Evolutionary conservation across 2,113 vertebrate genomes (phyloP), one percentile per base, ranked within the genome.

Genomic region (Upupa epops): DNA sequence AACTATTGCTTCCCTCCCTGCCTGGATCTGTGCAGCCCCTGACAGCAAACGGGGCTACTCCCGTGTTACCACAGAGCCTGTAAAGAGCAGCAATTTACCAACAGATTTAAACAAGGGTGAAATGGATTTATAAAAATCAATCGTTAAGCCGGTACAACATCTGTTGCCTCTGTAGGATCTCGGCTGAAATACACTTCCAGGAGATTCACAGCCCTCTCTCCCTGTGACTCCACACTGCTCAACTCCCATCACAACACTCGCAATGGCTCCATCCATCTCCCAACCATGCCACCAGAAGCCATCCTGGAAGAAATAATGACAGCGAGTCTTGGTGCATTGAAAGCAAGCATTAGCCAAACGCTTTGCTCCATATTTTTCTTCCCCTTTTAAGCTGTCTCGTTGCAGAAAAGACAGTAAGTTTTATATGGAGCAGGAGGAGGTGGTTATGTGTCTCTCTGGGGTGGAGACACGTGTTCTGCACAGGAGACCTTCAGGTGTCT

Each of bases 251-350:
- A 73, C 17, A 5, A 20, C 13, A 69, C 2, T 88, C 60, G 5
- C 88, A 88, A 17, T 58, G 75, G 86, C 89, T 66, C 87, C 82
- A 92, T 94, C 91, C 90, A 71, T 94, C 93, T 94, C 93, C 72
- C 71, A 75, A 24, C 66, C 86, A 61, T 7, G 81, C 65, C 93
- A 89, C 84, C 91, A 84, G 73, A 36, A 92, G 70, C 89, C 52
- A 72, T 69, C 51, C 83, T 31, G 48, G 42, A 34, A 85, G 75
- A 14, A 92, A 45, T 91, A 46, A 89, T 3, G 56, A 86, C 5
- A 55, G 83, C 24, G 4, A n/a, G 45, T 10, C 70, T 4, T 14
- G 94, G 81, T 61, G 84, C 80, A 45, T 0, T 59, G 78, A 83
- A 68, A 88, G 85, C 0, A 2, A 88, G 88, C 92, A 64, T 89